Percentiles rank a stretch among this genome's conserved stretches.
Evolutionary conservation across 2,888 invertebrate genomes (phyloP).

Genomic region (Ennomos erosarius): DNA sequence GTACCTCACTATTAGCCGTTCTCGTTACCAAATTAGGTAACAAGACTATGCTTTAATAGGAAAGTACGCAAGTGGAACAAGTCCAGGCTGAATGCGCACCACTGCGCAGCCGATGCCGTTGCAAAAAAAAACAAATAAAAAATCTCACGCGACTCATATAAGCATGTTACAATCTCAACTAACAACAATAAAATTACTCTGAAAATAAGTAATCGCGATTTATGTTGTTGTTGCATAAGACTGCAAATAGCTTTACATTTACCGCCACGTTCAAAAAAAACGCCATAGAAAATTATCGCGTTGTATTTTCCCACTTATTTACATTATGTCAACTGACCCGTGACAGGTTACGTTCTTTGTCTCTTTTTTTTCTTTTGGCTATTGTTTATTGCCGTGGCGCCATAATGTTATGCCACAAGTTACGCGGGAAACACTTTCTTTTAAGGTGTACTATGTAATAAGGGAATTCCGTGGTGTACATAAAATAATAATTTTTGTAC

Average conservation of each 20-base stretch:
- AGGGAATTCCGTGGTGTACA: no score
- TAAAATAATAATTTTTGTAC: no score
- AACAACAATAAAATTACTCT: constrained; percentile 28
- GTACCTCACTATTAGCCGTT: background rate
- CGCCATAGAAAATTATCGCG: constrained; percentile 29
- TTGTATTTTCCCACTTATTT: constrained; percentile 56
- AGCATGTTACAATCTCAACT: background rate
- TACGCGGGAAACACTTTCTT: constrained; percentile 57
- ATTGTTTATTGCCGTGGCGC: constrained; percentile 59
- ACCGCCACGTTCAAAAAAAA: constrained; percentile 19
- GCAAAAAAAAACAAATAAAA: constrained; percentile 14
- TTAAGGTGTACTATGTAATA: constrained; percentile 43
- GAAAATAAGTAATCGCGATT: constrained; percentile 25
- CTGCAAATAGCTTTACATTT: constrained; percentile 18
- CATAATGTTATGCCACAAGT: constrained; percentile 53
- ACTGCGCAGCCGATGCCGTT: no score
- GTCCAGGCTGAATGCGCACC: constrained; percentile 18
- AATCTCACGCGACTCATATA: constrained; percentile 18
- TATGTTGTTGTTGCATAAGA: constrained; percentile 24
- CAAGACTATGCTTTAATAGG: constrained; percentile 3
- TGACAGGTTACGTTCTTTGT: constrained; percentile 55
- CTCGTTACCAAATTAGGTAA: constrained; percentile 24
- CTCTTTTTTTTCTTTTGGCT: constrained; percentile 46
- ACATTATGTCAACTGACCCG: constrained; percentile 64
- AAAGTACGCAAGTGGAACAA: constrained; percentile 14